Base-by-base conservation (phyloP, 2,113 vertebrate genomes). In the Osmerus mordax region DNA sequence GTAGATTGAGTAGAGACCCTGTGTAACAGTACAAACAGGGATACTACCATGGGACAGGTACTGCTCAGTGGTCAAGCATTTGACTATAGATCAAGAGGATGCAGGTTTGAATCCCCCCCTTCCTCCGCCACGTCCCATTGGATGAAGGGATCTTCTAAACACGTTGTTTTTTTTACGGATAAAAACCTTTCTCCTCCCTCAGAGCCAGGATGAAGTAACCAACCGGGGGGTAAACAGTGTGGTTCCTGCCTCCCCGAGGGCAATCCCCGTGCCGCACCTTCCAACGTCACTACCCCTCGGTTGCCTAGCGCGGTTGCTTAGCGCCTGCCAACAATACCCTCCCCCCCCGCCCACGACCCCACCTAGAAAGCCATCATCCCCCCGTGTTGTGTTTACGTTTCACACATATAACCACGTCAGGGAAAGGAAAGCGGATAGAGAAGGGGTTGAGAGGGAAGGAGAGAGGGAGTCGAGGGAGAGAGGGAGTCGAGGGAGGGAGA, bases 241-340 rank as follows among this genome's bases (percentile, higher is more conserved):
- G 28, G 8, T 67, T 69, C 56, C 28, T 3, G 7, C 29, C 1
- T 81, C 86, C 86, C 85, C 16, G 2, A 58, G 73, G 85, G 71
- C 16, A 12, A 64, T 53, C 55, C 61, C 69, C 51, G 66, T 13
- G 53, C 76, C 54, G 9, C 55, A 70, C 54, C 47, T 67, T 29
- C 61, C 72, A 72, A 74, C 74, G 72, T 84, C 71, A 84, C 80
- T 69, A 71, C 77, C 69, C 41, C 58, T 47, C 63, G 28, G 86
- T 90, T 88, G 81, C 83, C 74, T 86, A 79, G 83, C 59, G 28
- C 61, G 69, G 74, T 54, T 60, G 47, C 63, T 73, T 70, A 67
- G 66, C 29, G 62, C 62, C 60, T n/a, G n/a, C 5, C 18, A 36
- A 65, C 16, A 65, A 41, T 16, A 21, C 55, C 55, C 71, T 54